These are phyloP conservation scores for Synanthedon myopaeformis DNA, from an alignment of 2,888 invertebrate genomes.

Conservation along the genomic window DNA sequence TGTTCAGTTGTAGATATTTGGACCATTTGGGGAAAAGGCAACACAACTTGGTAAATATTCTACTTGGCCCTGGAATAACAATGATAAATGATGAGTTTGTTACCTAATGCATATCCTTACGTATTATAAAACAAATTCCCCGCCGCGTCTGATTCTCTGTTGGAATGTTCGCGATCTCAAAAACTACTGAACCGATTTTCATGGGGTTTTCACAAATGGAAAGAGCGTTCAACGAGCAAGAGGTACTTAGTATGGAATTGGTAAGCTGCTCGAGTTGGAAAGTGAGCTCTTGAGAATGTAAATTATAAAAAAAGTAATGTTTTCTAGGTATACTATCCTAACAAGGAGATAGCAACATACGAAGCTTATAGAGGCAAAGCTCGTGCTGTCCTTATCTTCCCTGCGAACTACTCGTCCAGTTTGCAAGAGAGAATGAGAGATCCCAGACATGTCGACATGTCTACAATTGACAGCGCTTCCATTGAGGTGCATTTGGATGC, in stretches of 20 bases:
- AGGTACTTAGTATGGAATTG: no score
- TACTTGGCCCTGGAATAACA: background rate
- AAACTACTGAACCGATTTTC: no score
- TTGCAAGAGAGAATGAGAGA: slow-evolving; percentile 72
- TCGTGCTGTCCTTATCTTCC: slow-evolving; percentile 82
- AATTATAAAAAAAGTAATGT: background rate
- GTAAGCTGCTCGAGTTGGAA: no score
- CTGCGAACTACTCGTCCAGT: slow-evolving; percentile 79
- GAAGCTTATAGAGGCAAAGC: slow-evolving; percentile 78
- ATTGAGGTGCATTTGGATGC: slow-evolving; percentile 83
- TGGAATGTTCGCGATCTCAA: no score
- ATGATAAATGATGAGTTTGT: no score
- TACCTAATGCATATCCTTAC: no score
- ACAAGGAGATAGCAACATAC: slow-evolving; percentile 72
- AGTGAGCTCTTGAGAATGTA: background rate
- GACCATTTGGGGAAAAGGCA: slow-evolving; percentile 76
- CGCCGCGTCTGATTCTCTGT: no score
- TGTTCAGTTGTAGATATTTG: slow-evolving; percentile 84
- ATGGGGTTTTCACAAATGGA: no score
- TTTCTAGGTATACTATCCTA: slow-evolving; percentile 63
- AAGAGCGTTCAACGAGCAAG: no score
- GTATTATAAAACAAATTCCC: no score
- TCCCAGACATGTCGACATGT: slow-evolving; percentile 70
- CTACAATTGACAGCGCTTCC: slow-evolving; percentile 73
- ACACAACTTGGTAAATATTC: slow-evolving; percentile 72